phyloP scores from a whole-genome alignment of 2,888 invertebrate species.

The Zele albiditarsus region DNA sequence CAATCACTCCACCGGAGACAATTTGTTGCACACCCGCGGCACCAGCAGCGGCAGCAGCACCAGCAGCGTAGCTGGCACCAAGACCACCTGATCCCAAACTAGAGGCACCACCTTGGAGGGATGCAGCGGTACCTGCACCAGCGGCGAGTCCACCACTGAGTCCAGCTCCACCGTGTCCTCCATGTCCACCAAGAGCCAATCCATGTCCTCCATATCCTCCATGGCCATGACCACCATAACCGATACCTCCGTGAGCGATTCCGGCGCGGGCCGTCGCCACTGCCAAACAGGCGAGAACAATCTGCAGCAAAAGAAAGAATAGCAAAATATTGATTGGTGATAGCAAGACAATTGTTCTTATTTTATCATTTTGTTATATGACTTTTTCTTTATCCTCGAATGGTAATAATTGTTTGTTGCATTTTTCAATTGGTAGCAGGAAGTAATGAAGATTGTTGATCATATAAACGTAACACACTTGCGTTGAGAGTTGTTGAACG shows the following conservation, averaged over 20 bases:
- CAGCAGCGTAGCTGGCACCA: conserved; percentile 71
- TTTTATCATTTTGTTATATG: conserved; percentile 6
- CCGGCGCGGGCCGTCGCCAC: conserved; percentile 71
- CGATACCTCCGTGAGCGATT: conserved; percentile 67
- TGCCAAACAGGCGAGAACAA: conserved; percentile 72
- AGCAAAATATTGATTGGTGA: conserved; percentile 20
- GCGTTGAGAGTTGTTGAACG: conserved; percentile 1
- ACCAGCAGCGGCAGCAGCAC: conserved; percentile 70
- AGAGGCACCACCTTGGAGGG: conserved; percentile 71
- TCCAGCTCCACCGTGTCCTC: conserved; percentile 65
- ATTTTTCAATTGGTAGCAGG: conserved; percentile 38
- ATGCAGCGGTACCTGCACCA: conserved; percentile 69
- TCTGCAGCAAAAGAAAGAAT: conserved; percentile 55
- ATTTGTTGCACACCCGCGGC: conserved; percentile 71
- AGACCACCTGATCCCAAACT: conserved; percentile 71
- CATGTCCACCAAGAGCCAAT: conserved; percentile 53
- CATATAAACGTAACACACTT: conserved; percentile 19
- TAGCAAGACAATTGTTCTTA: conserved; percentile 15
- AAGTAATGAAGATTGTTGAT: conserved; percentile 29
- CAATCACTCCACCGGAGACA: conserved; percentile 70
- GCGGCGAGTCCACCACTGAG: conserved; percentile 70
- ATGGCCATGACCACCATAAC: conserved; percentile 57
- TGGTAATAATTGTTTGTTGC: conserved; percentile 41
- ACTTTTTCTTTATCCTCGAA: not conserved
- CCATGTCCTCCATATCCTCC: conserved; percentile 55